Percentiles rank a stretch among this genome's conserved stretches.
These are phyloP conservation scores for Dynastes hyllus DNA, from an alignment of 2,888 invertebrate species.

Conservation along the genomic window DNA sequence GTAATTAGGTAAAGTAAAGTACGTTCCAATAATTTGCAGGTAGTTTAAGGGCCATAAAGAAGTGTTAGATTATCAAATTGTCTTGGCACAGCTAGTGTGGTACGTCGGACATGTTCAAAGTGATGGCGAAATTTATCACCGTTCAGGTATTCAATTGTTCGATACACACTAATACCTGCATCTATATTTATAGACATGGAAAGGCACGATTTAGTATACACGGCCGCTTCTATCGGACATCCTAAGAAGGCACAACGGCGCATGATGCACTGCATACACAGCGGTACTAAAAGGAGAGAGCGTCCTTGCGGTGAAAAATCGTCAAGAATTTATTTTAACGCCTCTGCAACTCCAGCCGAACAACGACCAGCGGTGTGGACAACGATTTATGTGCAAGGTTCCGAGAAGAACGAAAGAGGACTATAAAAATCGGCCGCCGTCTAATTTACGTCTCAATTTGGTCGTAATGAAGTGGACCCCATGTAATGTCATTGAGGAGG, in stretches of 20 bases:
- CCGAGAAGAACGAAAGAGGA: constrained; percentile 47
- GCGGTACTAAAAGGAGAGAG: constrained; percentile 33
- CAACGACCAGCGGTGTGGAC: constrained; percentile 39
- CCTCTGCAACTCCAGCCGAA: constrained; percentile 49
- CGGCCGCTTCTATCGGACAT: constrained; percentile 20
- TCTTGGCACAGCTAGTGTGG: background rate
- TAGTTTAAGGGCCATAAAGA: no score
- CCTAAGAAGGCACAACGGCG: constrained; percentile 23
- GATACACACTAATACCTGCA: constrained; percentile 21
- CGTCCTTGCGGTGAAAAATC: constrained; percentile 42
- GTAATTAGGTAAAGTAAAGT: no score
- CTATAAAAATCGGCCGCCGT: constrained; percentile 58
- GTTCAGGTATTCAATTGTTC: constrained; percentile 29
- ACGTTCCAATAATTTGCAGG: no score
- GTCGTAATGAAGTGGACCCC: constrained; percentile 60
- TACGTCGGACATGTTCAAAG: constrained; percentile 25
- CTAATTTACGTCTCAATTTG: constrained; percentile 64
- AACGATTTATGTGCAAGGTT: constrained; percentile 52
- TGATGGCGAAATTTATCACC: constrained; percentile 25
- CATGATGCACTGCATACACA: constrained; percentile 35
- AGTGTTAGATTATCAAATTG: no score
- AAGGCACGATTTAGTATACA: constrained; percentile 30
- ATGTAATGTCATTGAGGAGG: constrained; percentile 51
- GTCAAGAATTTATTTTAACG: constrained; percentile 48
- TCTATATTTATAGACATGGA: constrained; percentile 34